These are phyloP conservation scores for Eleginops maclovinus DNA, from an alignment of 2,113 vertebrate species.

Conservation along the genomic window DNA sequence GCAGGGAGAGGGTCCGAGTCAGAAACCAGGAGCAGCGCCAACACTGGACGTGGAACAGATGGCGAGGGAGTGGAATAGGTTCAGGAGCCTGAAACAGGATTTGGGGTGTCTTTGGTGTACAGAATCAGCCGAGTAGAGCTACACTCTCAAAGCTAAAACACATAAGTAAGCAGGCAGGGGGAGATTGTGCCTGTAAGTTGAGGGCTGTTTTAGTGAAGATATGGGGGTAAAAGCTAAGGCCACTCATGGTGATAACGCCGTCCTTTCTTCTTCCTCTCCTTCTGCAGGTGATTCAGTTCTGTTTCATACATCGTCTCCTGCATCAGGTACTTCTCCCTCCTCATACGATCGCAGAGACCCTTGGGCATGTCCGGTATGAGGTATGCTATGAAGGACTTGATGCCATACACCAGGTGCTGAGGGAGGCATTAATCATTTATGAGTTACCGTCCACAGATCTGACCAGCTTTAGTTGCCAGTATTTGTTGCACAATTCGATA, in stretches of 20 bases:
- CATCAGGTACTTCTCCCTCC: constrained; percentile 98
- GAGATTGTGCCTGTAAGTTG: constrained; percentile 49
- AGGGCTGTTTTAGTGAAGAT: constrained; percentile 43
- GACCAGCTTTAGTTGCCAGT: not conserved
- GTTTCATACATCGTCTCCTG: constrained; percentile 99
- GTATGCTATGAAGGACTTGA: constrained; percentile 98
- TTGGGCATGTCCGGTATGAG: constrained; percentile 99
- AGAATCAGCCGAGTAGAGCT: constrained; percentile 73
- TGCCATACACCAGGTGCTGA: constrained; percentile 97
- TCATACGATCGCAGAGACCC: constrained; percentile 96
- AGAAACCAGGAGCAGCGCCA: constrained; percentile 17
- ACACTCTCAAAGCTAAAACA: constrained; percentile 66
- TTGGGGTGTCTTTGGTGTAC: constrained; percentile 78
- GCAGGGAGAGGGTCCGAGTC: constrained; percentile 14
- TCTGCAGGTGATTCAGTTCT: constrained; percentile 95
- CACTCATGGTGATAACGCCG: constrained; percentile 97
- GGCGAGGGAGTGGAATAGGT: constrained; percentile 42
- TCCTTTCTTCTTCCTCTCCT: constrained; percentile 93
- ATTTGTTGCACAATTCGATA: constrained; percentile 19
- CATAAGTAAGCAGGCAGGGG: constrained; percentile 48
- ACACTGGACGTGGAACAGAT: constrained; percentile 47
- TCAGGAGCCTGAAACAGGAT: constrained; percentile 25
- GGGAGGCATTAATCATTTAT: constrained; percentile 54
- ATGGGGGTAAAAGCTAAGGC: constrained; percentile 87
- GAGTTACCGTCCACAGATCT: constrained; percentile 25